Conservation (phyloP, 2,888 invertebrate genomes). For the Mimachlamys varia region DNA sequence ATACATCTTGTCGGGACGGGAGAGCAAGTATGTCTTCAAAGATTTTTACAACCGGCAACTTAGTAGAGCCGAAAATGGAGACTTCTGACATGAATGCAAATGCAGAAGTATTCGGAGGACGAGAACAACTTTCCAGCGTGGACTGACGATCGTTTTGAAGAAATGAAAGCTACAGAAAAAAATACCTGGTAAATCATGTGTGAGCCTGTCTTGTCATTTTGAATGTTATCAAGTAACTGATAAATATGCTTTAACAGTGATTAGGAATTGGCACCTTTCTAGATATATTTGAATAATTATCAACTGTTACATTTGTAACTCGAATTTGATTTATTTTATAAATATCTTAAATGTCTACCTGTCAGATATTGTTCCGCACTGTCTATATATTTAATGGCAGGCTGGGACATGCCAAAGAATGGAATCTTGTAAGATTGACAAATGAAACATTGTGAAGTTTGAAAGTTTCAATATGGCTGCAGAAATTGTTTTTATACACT, state of each 20-base stretch:
- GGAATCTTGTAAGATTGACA: neutral
- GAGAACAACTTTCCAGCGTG: neutral
- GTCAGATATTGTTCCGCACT: neutral
- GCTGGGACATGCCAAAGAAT: neutral
- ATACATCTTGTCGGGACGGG: neutral
- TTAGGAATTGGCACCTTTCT: neutral
- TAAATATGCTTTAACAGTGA: constrained; percentile 23
- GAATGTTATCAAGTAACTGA: constrained; percentile 20
- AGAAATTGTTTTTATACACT: neutral
- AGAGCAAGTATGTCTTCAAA: neutral
- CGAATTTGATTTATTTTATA: neutral
- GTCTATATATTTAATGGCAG: neutral
- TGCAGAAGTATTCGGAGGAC: neutral
- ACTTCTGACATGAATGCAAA: neutral
- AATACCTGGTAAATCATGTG: constrained; percentile 29
- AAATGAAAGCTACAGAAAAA: constrained; percentile 29
- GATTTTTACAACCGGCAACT: neutral
- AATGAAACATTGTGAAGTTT: neutral
- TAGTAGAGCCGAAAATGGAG: neutral
- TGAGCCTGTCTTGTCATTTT: constrained; percentile 32
- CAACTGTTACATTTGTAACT: neutral
- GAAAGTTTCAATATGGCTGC: neutral
- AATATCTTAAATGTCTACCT: neutral
- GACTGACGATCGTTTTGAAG: constrained; percentile 5
- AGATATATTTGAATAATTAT: neutral